Evolutionary conservation across 2,113 vertebrate genomes (phyloP).

Genomic region (Mellivora capensis): DNA sequence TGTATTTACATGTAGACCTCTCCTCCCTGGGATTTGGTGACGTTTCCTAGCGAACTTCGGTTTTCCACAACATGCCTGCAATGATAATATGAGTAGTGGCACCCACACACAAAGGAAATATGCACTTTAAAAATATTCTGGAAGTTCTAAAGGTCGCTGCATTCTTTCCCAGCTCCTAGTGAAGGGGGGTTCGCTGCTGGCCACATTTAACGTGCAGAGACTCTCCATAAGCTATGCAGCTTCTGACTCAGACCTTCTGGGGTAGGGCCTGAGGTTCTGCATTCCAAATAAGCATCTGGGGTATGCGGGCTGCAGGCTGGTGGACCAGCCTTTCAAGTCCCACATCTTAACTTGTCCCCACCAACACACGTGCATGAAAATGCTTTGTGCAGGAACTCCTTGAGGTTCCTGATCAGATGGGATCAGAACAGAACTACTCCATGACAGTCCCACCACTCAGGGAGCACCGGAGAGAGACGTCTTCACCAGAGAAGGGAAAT

Average conservation of each 20-base stretch:
- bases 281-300: not conserved
- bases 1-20: not conserved
- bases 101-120: too few relatives aligned
- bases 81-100: too few relatives aligned
- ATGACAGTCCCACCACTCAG: fast-evolving
- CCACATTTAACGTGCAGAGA: fast-evolving
- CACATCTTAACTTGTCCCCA: not conserved
- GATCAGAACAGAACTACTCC: not conserved
- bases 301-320: fast-evolving
- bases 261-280: not conserved
- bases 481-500: not conserved
- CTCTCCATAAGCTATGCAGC: fast-evolving
- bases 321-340: not conserved
- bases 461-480: fast-evolving
- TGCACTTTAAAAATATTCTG: not conserved
- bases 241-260: not conserved
- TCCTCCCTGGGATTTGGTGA: not conserved
- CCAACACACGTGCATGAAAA: not conserved
- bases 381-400: not conserved
- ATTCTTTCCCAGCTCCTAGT: not conserved
- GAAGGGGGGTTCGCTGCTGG: fast-evolving
- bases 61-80: not conserved
- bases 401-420: fast-evolving
- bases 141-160: not conserved
- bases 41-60: not conserved